phyloP scores from a whole-genome alignment of 2,797 vertebrate species.

The Pangasius krempfi region DNA sequence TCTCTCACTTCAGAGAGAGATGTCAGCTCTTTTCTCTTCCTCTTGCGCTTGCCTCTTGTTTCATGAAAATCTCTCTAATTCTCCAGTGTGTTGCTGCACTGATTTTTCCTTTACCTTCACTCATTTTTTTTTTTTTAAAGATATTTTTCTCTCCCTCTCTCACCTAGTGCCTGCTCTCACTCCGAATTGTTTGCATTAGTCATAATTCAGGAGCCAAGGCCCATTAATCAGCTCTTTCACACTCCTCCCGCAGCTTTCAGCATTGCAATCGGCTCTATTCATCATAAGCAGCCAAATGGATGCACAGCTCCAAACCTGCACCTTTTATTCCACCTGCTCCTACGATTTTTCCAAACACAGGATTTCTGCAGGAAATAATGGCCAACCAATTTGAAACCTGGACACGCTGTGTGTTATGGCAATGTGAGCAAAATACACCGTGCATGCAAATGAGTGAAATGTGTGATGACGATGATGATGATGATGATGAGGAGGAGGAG shows the following conservation, averaged over 20 bases:
- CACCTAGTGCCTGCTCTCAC: constrained; percentile 37
- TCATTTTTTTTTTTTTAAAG: background rate
- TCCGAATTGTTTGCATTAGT: constrained; percentile 63
- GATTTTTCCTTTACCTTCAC: background rate
- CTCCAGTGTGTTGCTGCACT: background rate
- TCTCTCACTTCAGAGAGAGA: background rate
- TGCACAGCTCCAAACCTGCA: background rate
- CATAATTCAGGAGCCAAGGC: constrained; percentile 68
- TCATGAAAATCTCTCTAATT: background rate
- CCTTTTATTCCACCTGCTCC: constrained; percentile 13
- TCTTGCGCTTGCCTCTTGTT: background rate
- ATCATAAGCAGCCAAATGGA: constrained; percentile 60
- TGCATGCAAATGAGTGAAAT: background rate
- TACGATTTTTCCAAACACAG: background rate
- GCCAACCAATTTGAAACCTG: background rate
- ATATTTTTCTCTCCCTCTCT: constrained; percentile 56
- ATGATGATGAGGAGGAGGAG: background rate
- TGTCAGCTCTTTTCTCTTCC: background rate
- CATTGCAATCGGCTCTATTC: constrained; percentile 63
- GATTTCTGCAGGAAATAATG: constrained; percentile 20
- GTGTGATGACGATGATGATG: background rate
- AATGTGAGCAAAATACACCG: background rate
- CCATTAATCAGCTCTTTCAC: constrained; percentile 66
- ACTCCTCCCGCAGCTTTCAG: constrained; percentile 64
- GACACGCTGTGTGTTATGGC: background rate